phyloP scores from a whole-genome alignment of 2,113 vertebrate species.

The Dicerorhinus sumatrensis region DNA sequence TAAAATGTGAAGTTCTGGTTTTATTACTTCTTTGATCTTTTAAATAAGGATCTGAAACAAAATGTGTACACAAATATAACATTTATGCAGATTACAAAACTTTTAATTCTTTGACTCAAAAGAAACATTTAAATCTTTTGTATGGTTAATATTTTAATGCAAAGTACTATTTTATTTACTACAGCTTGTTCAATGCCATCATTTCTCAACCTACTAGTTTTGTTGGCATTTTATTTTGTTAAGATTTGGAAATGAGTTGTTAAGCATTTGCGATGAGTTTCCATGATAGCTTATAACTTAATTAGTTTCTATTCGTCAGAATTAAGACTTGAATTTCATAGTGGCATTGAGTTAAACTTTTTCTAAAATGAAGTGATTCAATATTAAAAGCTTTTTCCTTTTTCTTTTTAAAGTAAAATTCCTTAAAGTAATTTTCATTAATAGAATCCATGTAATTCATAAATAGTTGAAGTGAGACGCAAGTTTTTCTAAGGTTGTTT shows the following conservation, averaged over 20 bases:
- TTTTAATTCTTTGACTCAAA: constrained; percentile 25
- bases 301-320: constrained; percentile 53
- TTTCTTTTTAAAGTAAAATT: constrained; percentile 54
- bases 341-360: constrained; percentile 53
- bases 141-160: constrained; percentile 5
- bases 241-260: constrained; percentile 57
- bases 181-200: background rate
- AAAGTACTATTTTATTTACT: constrained; percentile 42
- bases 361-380: constrained; percentile 42
- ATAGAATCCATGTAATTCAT: constrained; percentile 57
- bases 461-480: constrained; percentile 55
- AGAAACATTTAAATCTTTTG: constrained; percentile 10
- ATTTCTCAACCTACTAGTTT: constrained; percentile 47
- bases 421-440: constrained; percentile 67
- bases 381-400: background rate
- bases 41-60: constrained; percentile 21
- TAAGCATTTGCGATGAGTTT: constrained; percentile 54
- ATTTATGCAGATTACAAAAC: constrained; percentile 16
- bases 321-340: constrained; percentile 53
- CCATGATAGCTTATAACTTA: constrained; percentile 51
- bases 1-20: constrained; percentile 27
- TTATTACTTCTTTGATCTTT: constrained; percentile 8
- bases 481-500: constrained; percentile 41
- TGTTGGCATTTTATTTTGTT: constrained; percentile 12
- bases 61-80: background rate